These are phyloP conservation scores for Odontomachus brunneus DNA, from an alignment of 1,140 invertebrate species.

Conservation along the genomic window DNA sequence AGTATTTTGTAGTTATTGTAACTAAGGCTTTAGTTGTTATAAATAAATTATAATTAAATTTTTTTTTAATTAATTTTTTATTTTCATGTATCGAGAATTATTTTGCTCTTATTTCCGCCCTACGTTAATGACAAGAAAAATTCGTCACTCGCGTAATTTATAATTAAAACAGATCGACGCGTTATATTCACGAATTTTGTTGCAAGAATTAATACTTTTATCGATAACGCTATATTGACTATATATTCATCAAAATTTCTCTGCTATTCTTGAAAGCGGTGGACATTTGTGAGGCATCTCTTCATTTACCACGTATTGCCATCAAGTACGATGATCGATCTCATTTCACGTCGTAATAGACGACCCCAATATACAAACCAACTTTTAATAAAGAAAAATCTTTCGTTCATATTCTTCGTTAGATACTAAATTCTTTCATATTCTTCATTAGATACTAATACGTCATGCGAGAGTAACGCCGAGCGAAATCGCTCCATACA, in stretches of 20 bases:
- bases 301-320: not conserved
- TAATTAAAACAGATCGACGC: not conserved
- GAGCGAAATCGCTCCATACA: not conserved
- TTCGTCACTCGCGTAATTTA: not conserved
- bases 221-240: not conserved
- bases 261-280: not conserved
- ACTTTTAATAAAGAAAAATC: not conserved
- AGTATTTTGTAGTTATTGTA: too few relatives aligned
- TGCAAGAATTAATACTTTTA: conserved; percentile 12
- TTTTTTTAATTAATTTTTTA: too few relatives aligned
- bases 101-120: too few relatives aligned
- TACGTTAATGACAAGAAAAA: conserved; percentile 6
- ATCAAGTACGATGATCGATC: not conserved
- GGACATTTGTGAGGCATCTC: not conserved
- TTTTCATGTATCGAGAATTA: too few relatives aligned
- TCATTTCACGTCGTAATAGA: not conserved
- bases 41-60: too few relatives aligned
- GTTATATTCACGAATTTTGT: not conserved
- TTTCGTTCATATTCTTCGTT: not conserved
- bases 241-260: conserved; percentile 20
- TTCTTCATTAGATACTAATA: not conserved
- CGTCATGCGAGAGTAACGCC: not conserved
- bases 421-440: not conserved
- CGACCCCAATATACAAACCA: conserved; percentile 1
- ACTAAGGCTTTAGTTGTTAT: too few relatives aligned